Evolutionary conservation across 1,140 invertebrate genomes (phyloP).

Genomic region (Drosophila nikananu): DNA sequence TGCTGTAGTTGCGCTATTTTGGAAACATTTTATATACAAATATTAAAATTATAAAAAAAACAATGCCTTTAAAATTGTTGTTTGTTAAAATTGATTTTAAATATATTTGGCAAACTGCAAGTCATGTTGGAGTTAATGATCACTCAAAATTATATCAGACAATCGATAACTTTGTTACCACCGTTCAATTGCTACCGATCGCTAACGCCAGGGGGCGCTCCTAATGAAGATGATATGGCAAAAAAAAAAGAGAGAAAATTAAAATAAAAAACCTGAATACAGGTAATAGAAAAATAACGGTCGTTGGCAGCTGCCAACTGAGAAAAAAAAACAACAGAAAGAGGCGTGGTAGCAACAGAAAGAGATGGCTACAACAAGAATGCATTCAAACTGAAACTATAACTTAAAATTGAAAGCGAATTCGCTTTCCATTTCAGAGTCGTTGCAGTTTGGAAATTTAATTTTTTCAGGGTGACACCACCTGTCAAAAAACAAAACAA

Average conservation of each 20-base stretch:
- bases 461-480: constrained; percentile 38
- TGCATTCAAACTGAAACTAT: constrained; percentile 31
- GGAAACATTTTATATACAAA: no score
- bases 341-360: constrained; percentile 46
- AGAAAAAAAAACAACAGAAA: neutral
- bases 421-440: constrained; percentile 67
- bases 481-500: constrained; percentile 23
- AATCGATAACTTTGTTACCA: constrained; percentile 1
- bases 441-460: constrained; percentile 34
- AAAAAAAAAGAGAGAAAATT: constrained; percentile 22
- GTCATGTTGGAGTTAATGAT: neutral
- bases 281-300: constrained; percentile 53
- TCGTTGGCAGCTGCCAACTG: constrained; percentile 52
- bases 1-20: no score
- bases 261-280: constrained; percentile 18
- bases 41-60: no score
- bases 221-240: constrained; percentile 80
- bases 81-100: neutral
- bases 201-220: constrained; percentile 19
- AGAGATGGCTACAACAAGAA: constrained; percentile 28
- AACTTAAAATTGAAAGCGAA: constrained; percentile 66
- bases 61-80: neutral
- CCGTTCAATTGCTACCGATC: constrained; percentile 27
- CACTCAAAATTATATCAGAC: neutral
- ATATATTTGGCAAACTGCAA: neutral